phyloP scores from a whole-genome alignment of 2,113 vertebrate species.

The Dromiciops gliroides region DNA sequence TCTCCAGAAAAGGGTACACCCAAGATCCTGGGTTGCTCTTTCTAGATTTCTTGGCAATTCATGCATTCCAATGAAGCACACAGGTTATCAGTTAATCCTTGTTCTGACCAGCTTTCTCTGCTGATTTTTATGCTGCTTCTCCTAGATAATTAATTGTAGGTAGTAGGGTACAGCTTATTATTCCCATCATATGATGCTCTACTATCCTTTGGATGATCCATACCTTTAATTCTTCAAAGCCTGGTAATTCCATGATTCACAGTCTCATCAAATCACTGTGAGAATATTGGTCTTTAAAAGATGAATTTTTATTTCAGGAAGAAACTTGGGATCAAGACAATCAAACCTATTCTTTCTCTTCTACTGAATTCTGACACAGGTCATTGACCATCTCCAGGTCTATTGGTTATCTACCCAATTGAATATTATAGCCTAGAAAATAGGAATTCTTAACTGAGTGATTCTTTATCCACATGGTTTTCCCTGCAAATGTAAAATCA shows the following conservation, averaged over 20 bases:
- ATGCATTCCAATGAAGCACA: not conserved
- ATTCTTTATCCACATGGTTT: too few species aligned
- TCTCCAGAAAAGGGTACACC: not conserved
- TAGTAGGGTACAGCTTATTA: not conserved
- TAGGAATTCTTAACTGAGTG: too few species aligned
- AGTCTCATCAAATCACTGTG: not conserved
- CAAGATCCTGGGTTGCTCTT: not conserved
- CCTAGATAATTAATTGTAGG: not conserved
- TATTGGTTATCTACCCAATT: not conserved
- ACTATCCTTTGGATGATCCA: not conserved
- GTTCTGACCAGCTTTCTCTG: not conserved
- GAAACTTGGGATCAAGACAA: not conserved
- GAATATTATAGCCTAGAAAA: not conserved
- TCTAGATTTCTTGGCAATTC: not conserved
- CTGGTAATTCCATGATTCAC: not conserved
- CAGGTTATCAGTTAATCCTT: not conserved
- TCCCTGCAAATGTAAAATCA: slow-evolving; percentile 9
- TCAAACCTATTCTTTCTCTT: not conserved
- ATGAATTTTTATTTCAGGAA: not conserved
- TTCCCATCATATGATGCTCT: not conserved
- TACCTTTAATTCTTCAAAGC: not conserved
- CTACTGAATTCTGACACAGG: not conserved
- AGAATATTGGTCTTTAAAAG: not conserved
- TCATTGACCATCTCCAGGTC: not conserved
- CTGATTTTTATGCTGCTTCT: not conserved